Conservation (phyloP, 2,888 invertebrate species). For the Dryadula phaetusa region DNA sequence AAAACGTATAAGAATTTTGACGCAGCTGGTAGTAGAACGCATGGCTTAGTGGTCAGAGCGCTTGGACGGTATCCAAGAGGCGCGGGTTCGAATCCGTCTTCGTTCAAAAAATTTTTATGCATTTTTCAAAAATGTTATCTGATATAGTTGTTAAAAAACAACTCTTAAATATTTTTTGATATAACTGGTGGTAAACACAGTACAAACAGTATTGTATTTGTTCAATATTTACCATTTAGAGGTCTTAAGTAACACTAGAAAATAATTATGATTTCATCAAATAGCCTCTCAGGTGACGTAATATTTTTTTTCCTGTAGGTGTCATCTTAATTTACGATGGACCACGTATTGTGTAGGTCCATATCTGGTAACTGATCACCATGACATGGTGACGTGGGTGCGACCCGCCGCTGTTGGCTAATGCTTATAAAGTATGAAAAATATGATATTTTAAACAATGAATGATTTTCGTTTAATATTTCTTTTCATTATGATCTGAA, state of each 20-base stretch:
- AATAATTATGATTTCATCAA: slow-evolving; percentile 32
- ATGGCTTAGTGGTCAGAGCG: too few relatives aligned
- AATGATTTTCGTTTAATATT: neutral
- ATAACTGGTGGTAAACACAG: neutral
- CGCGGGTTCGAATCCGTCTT: too few relatives aligned
- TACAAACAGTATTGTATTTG: slow-evolving; percentile 4
- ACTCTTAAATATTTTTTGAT: slow-evolving; percentile 4
- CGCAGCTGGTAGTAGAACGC: too few relatives aligned
- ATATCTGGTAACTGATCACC: slow-evolving; percentile 33
- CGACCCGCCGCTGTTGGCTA: slow-evolving; percentile 31
- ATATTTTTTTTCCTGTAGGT: slow-evolving; percentile 25
- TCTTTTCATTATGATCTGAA: neutral
- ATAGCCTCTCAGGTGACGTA: slow-evolving; percentile 24
- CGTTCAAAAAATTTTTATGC: too few relatives aligned
- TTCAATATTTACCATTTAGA: slow-evolving; percentile 10
- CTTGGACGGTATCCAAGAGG: too few relatives aligned
- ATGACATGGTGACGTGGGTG: slow-evolving; percentile 26
- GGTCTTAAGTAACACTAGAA: slow-evolving; percentile 8
- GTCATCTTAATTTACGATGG: slow-evolving; percentile 27
- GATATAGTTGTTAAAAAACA: too few relatives aligned
- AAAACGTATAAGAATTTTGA: too few relatives aligned
- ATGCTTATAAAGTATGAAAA: slow-evolving; percentile 6
- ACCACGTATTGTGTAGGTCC: slow-evolving; percentile 22
- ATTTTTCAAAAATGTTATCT: too few relatives aligned
- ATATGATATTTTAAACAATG: neutral